Conservation (phyloP, 1,140 invertebrate genomes). For the Oscheius sp. region DNA sequence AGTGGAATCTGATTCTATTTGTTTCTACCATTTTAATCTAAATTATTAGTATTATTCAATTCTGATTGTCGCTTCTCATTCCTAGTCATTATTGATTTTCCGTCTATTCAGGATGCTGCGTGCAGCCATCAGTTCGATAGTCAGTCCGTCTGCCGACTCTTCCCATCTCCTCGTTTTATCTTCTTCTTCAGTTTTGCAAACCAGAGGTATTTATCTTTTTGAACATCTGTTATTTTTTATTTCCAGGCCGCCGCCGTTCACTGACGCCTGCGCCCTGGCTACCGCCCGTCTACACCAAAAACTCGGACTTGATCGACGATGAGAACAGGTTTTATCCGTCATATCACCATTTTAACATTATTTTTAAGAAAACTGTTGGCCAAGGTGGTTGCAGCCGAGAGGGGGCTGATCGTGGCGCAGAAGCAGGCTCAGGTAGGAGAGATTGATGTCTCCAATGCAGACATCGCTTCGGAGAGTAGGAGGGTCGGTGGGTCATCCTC, state of each 20-base stretch:
- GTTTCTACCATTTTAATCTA: too few relatives aligned
- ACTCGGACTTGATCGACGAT: not conserved
- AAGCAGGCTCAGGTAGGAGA: not conserved
- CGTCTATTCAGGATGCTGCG: not conserved
- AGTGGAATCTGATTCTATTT: too few relatives aligned
- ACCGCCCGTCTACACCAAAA: conserved; percentile 1
- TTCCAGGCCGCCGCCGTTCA: conserved; percentile 32
- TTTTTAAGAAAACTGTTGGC: conserved; percentile 27
- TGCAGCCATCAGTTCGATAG: not conserved
- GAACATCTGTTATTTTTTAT: not conserved
- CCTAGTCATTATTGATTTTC: too few relatives aligned
- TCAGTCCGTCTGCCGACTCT: not conserved
- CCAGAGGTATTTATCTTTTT: not conserved
- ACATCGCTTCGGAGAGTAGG: not conserved
- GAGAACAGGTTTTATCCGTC: conserved; percentile 18
- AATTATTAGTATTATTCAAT: too few relatives aligned
- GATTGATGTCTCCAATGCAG: not conserved
- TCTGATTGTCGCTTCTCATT: too few relatives aligned
- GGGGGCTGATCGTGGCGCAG: not conserved
- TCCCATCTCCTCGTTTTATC: not conserved
- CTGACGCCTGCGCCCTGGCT: conserved; percentile 36
- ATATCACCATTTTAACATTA: not conserved
- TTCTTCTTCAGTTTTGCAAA: not conserved
- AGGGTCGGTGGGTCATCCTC: not conserved
- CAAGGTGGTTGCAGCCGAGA: conserved; percentile 6